Percentiles rank a stretch among this genome's conserved stretches.
phyloP scores from a whole-genome alignment of 1,140 invertebrate genomes.

The Neuroterus valhalla region DNA sequence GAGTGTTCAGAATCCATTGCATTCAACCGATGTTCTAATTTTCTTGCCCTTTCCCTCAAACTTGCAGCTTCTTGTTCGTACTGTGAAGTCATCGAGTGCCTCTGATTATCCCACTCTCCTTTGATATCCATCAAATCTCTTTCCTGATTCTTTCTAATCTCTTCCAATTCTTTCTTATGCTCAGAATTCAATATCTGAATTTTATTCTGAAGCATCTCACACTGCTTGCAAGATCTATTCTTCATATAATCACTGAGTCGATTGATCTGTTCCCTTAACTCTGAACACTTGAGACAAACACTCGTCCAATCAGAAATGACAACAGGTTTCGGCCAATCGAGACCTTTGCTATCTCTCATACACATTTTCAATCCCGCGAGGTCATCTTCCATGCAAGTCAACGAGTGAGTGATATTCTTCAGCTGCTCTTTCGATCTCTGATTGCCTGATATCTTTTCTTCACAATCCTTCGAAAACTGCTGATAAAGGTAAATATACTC shows the following conservation, averaged over 20 bases:
- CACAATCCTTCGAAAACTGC: slow-evolving; percentile 77
- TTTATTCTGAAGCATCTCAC: slow-evolving; percentile 76
- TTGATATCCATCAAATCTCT: slow-evolving; percentile 69
- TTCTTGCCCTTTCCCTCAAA: slow-evolving; percentile 78
- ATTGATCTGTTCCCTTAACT: slow-evolving; percentile 74
- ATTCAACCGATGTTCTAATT: slow-evolving; percentile 81
- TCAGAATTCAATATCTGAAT: slow-evolving; percentile 64
- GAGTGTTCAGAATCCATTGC: slow-evolving; percentile 85
- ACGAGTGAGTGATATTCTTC: slow-evolving; percentile 55
- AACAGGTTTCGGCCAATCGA: slow-evolving; percentile 37
- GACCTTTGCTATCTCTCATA: slow-evolving; percentile 44
- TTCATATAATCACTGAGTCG: slow-evolving; percentile 76
- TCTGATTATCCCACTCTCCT: slow-evolving; percentile 73
- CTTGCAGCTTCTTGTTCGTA: slow-evolving; percentile 73
- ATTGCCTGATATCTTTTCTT: slow-evolving; percentile 56
- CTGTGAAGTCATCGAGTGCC: slow-evolving; percentile 65
- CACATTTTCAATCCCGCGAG: slow-evolving; percentile 54
- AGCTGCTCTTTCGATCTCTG: slow-evolving; percentile 58
- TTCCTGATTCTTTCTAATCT: slow-evolving; percentile 63
- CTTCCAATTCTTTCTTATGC: slow-evolving; percentile 66
- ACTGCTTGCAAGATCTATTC: slow-evolving; percentile 77
- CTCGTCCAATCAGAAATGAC: slow-evolving; percentile 58
- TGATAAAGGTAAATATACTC: slow-evolving; percentile 80
- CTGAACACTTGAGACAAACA: slow-evolving; percentile 63
- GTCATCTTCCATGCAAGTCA: slow-evolving; percentile 63